Conservation (phyloP, 2,888 invertebrate genomes). For the Trachelus stipa region DNA sequence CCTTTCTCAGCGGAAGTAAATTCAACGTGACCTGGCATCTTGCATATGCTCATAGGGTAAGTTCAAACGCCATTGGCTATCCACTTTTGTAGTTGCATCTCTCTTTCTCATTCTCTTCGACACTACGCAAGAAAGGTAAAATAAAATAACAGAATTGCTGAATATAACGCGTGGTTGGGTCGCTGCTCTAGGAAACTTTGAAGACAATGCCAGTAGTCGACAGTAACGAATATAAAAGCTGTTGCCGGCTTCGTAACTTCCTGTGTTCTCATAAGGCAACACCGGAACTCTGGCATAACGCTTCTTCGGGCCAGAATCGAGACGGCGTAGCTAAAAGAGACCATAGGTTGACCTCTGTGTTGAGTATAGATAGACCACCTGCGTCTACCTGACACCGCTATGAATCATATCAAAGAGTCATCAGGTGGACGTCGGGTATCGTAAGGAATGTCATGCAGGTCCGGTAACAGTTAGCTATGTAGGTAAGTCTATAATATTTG, state of each 20-base stretch:
- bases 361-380: too few species aligned
- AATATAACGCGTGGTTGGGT: too few species aligned
- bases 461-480: too few species aligned
- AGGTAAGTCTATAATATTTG: too few species aligned
- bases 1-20: slow-evolving; percentile 82
- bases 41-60: slow-evolving; percentile 91
- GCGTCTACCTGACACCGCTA: too few species aligned
- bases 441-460: too few species aligned
- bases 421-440: too few species aligned
- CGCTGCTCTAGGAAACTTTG: too few species aligned
- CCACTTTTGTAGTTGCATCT: neutral
- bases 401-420: too few species aligned
- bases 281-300: slow-evolving; percentile 22
- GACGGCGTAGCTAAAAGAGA: neutral
- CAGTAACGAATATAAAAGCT: slow-evolving; percentile 13
- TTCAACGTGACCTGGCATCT: slow-evolving; percentile 95
- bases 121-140: too few species aligned
- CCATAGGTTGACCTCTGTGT: slow-evolving; percentile 6
- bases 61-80: slow-evolving; percentile 49
- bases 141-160: too few species aligned
- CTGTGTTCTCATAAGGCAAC: slow-evolving; percentile 22
- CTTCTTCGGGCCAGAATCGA: neutral
- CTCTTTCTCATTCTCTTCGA: neutral
- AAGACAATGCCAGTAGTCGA: slow-evolving; percentile 5
- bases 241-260: slow-evolving; percentile 23